Percentiles rank a stretch among this genome's conserved stretches.
phyloP scores from a whole-genome alignment of 2,797 vertebrate genomes.

The Nannoperca obscura region DNA sequence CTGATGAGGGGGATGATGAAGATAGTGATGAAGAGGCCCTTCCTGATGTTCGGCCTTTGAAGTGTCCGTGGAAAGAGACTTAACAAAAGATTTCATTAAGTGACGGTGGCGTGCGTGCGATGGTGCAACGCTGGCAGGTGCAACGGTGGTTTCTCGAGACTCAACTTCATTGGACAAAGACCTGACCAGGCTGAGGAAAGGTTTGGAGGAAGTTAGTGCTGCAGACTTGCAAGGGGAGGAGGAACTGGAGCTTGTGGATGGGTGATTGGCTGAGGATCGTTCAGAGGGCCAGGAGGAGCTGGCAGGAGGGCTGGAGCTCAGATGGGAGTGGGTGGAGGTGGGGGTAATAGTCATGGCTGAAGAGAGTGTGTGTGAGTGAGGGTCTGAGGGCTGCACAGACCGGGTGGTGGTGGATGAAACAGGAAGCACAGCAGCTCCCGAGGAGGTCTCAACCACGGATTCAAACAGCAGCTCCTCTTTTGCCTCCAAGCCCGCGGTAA shows the following conservation, averaged over 20 bases:
- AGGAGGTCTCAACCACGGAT: slow-evolving; percentile 71
- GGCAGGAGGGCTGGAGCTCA: slow-evolving; percentile 76
- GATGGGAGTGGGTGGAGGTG: slow-evolving; percentile 71
- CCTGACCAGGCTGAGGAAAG: slow-evolving; percentile 94
- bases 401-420: slow-evolving; percentile 67
- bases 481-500: slow-evolving; percentile 89
- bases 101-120: slow-evolving; percentile 90
- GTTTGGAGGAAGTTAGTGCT: slow-evolving; percentile 88
- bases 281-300: slow-evolving; percentile 89
- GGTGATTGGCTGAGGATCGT: slow-evolving; percentile 49
- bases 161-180: slow-evolving; percentile 95
- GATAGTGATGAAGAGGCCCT: slow-evolving; percentile 49
- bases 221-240: slow-evolving; percentile 77
- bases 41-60: slow-evolving; percentile 83
- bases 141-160: slow-evolving; percentile 85
- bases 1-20: slow-evolving; percentile 67
- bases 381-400: slow-evolving; percentile 39
- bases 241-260: slow-evolving; percentile 60
- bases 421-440: slow-evolving; percentile 77
- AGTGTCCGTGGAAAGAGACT: slow-evolving; percentile 96
- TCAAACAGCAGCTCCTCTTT: slow-evolving; percentile 91
- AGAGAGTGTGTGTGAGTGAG: slow-evolving; percentile 59
- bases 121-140: slow-evolving; percentile 58
- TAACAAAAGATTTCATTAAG: slow-evolving; percentile 97
- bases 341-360: slow-evolving; percentile 71